These are phyloP conservation scores for Catostylus mosaicus DNA, from an alignment of 30 jellyfish, hydroid and myxozoan species.

Conservation along the genomic window DNA sequence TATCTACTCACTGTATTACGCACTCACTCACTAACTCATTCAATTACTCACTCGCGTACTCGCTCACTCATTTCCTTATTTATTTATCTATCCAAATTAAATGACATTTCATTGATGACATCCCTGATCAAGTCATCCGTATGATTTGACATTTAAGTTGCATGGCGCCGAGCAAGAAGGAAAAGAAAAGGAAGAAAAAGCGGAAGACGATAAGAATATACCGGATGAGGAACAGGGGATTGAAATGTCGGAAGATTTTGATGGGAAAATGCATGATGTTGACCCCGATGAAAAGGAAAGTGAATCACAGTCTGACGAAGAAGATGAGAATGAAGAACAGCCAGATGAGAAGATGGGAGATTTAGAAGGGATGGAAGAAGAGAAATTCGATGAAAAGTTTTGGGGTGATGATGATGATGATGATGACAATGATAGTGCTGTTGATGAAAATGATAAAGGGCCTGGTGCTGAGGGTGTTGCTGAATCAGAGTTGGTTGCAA, in stretches of 20 bases:
- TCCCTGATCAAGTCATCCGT: too few relatives aligned
- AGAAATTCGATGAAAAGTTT: slow-evolving; percentile 82
- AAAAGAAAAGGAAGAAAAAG: slow-evolving; percentile 63
- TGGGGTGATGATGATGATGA: slow-evolving; percentile 96
- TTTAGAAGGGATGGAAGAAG: slow-evolving; percentile 75
- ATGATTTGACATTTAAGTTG: too few relatives aligned
- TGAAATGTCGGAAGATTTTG: slow-evolving; percentile 99
- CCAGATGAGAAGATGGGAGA: slow-evolving; percentile 91
- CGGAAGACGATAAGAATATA: slow-evolving; percentile 59
- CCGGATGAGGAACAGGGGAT: slow-evolving; percentile 93
- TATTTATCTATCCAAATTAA: neutral
- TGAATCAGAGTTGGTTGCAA: slow-evolving; percentile 92
- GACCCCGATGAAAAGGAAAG: slow-evolving; percentile 78
- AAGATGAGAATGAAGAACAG: slow-evolving; percentile 62
- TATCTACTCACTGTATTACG: neutral
- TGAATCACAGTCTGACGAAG: slow-evolving; percentile 44
- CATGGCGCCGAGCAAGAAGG: slow-evolving; percentile 90
- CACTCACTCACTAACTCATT: neutral
- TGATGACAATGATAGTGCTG: slow-evolving; percentile 71
- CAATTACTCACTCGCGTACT: neutral
- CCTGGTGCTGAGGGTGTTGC: slow-evolving; percentile 85
- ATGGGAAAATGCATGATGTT: slow-evolving; percentile 87
- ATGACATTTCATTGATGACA: neutral
- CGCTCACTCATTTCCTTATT: neutral
- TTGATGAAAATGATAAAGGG: slow-evolving; percentile 77